Percentiles rank a stretch among this genome's conserved stretches.
phyloP scores from a whole-genome alignment of 2,797 vertebrate species.

The Hippopotamyrus pictus region DNA sequence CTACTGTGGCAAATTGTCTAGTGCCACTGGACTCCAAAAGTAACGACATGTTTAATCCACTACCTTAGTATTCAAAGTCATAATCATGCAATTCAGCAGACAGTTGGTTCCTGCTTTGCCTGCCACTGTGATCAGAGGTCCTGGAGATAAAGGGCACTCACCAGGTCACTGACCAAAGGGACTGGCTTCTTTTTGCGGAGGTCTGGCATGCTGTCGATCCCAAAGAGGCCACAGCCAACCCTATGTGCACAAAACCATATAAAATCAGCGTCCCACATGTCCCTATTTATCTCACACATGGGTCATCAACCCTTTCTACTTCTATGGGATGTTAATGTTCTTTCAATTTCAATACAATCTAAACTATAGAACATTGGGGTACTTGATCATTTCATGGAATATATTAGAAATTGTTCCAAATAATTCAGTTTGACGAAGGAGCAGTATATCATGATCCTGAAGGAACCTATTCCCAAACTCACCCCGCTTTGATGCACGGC shows the following conservation, averaged over 20 bases:
- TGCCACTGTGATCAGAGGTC: not conserved
- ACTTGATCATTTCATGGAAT: not conserved
- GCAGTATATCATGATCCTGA: not conserved
- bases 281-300: not conserved
- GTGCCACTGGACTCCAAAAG: not conserved
- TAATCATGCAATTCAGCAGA: not conserved
- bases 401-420: not conserved
- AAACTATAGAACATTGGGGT: not conserved
- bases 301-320: not conserved
- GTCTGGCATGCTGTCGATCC: constrained; percentile 98
- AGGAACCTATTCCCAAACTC: constrained; percentile 42
- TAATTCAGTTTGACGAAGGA: not conserved
- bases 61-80: not conserved
- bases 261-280: not conserved
- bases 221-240: constrained; percentile 83
- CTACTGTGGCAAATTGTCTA: not conserved
- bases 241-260: constrained; percentile 46
- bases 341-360: not conserved
- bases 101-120: not conserved
- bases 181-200: constrained; percentile 92
- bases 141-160: constrained; percentile 57
- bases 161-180: constrained; percentile 94
- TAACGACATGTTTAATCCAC: not conserved
- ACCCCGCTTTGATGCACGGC: constrained; percentile 87
- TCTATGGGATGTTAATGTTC: not conserved